Conservation (phyloP, 2,113 vertebrate genomes). For the Thamnaconus septentrionalis region DNA sequence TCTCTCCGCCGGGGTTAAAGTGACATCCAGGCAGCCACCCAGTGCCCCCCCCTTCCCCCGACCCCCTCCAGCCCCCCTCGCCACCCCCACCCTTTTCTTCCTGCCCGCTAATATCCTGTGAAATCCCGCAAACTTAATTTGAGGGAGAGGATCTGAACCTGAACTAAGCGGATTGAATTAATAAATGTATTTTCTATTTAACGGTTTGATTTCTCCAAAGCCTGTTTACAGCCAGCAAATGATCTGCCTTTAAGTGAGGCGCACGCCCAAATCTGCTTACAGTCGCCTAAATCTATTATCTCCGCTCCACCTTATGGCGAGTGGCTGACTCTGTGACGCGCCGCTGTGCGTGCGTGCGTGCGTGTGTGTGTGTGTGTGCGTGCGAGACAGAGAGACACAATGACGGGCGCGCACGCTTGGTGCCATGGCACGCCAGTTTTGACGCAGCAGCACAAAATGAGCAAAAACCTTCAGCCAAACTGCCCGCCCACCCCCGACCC, state of each 20-base stretch:
- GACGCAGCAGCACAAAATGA: slow-evolving; percentile 19
- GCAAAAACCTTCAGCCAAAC: slow-evolving; percentile 10
- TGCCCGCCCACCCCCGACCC: neutral
- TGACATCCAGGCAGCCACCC: slow-evolving; percentile 22
- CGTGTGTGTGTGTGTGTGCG: slow-evolving; percentile 21
- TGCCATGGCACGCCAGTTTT: slow-evolving; percentile 5
- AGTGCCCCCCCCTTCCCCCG: slow-evolving; percentile 19
- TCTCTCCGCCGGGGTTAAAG: slow-evolving; percentile 22
- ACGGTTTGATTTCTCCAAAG: slow-evolving; percentile 79
- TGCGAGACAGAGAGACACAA: too few relatives aligned
- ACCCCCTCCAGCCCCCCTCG: slow-evolving; percentile 31
- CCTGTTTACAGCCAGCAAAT: slow-evolving; percentile 76
- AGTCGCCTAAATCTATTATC: slow-evolving; percentile 79
- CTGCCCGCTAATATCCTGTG: slow-evolving; percentile 73
- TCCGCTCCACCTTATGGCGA: slow-evolving; percentile 68
- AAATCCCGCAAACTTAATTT: slow-evolving; percentile 82
- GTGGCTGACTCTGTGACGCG: slow-evolving; percentile 53
- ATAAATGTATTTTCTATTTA: slow-evolving; percentile 82
- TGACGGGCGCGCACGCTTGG: neutral
- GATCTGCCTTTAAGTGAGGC: slow-evolving; percentile 73
- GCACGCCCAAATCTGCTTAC: slow-evolving; percentile 77
- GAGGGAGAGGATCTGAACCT: slow-evolving; percentile 76
- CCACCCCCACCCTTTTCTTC: slow-evolving; percentile 50
- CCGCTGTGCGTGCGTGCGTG: neutral
- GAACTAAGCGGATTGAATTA: slow-evolving; percentile 82